A percentile compares a stretch with the other conserved stretches of the same genome.
Evolutionary conservation across 2,888 invertebrate genomes (phyloP).

Genomic region (Phaonia tiefii): DNA sequence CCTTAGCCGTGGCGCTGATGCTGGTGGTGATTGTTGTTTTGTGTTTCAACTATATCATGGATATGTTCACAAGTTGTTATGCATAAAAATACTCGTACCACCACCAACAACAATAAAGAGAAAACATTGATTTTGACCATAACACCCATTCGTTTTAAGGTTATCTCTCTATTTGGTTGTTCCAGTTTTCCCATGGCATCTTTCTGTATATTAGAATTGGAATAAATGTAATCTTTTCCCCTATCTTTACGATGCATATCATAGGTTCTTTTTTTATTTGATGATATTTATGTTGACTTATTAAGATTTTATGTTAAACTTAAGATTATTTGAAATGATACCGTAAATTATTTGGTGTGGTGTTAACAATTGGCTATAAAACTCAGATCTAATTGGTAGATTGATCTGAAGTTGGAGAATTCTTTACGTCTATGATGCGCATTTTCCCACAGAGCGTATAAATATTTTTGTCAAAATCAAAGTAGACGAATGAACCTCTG

Average conservation of each 20-base stretch:
- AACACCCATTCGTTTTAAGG: constrained; percentile 45
- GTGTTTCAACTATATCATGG: constrained; percentile 20
- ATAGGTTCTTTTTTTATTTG: not conserved
- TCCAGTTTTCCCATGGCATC: constrained; percentile 23
- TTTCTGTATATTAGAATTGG: not conserved
- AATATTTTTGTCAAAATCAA: no score
- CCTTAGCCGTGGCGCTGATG: not conserved
- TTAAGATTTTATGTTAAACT: not conserved
- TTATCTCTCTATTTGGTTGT: constrained; percentile 1
- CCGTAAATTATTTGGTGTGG: no score
- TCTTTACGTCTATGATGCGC: no score
- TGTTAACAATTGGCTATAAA: no score
- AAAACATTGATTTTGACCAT: constrained; percentile 58
- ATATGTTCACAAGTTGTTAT: constrained; percentile 49
- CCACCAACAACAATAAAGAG: constrained; percentile 33
- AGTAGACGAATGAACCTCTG: no score
- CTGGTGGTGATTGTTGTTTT: not conserved
- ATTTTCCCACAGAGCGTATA: no score
- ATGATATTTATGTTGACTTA: not conserved
- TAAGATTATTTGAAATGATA: not conserved
- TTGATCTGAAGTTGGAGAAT: no score
- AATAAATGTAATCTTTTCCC: not conserved
- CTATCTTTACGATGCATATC: constrained; percentile 1
- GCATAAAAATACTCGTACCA: no score
- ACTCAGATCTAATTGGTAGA: no score